phyloP scores from a whole-genome alignment of 1,140 invertebrate species.

The Drosophila elegans region DNA sequence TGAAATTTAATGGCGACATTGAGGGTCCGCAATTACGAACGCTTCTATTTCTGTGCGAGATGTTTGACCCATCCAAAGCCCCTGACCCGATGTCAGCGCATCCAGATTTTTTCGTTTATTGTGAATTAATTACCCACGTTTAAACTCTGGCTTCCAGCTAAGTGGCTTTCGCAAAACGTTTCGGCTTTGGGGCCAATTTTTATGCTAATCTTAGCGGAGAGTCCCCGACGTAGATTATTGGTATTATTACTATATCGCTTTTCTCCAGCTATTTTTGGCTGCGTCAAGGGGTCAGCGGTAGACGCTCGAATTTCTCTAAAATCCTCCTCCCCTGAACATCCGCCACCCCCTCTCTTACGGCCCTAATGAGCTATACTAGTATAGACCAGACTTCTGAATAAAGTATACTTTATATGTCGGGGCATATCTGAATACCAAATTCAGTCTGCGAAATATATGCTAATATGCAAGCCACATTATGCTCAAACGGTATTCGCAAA shows the following conservation, averaged over 20 bases:
- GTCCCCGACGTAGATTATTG: constrained; percentile 60
- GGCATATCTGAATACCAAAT: constrained; percentile 26
- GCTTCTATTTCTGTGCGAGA: constrained; percentile 21
- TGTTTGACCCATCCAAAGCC: constrained; percentile 1
- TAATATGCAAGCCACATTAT: constrained; percentile 28
- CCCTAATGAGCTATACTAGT: constrained; percentile 11
- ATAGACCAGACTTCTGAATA: constrained; percentile 26
- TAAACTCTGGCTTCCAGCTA: constrained; percentile 44
- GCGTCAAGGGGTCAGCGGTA: constrained; percentile 35
- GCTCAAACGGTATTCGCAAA: constrained; percentile 20
- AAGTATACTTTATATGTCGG: constrained; percentile 16
- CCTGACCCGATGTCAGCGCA: constrained; percentile 33
- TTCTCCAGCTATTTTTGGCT: constrained; percentile 17
- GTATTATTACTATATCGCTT: constrained; percentile 30
- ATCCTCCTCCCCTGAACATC: constrained; percentile 14
- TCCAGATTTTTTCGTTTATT: constrained; percentile 27
- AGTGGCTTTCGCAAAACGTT: constrained; percentile 51
- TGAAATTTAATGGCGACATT: constrained; percentile 70
- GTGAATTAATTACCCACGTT: constrained; percentile 43
- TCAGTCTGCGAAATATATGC: constrained; percentile 42
- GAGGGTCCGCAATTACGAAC: constrained; percentile 22
- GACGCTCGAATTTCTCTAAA: constrained; percentile 39
- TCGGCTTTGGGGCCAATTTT: constrained; percentile 36
- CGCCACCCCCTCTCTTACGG: neutral
- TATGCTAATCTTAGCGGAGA: constrained; percentile 66